Evolutionary conservation across 2,113 vertebrate genomes (phyloP).

Genomic region (Nettapus auritus): DNA sequence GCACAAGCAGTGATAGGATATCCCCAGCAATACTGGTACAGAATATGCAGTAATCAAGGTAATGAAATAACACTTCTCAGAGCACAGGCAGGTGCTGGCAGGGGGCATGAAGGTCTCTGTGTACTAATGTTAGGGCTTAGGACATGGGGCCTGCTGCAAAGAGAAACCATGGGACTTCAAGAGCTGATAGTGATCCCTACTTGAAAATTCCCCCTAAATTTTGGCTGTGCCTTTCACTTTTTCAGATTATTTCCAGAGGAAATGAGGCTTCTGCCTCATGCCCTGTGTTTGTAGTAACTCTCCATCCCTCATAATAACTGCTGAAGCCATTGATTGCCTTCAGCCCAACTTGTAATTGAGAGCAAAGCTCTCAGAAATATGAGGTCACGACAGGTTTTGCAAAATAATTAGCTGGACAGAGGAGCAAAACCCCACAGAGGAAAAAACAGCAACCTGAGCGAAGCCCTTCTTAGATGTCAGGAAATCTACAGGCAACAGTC

Average conservation of each 20-base stretch:
- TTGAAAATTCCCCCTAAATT: background rate
- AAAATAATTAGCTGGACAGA: constrained; percentile 32
- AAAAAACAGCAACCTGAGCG: background rate
- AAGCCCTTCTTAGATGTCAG: constrained; percentile 13
- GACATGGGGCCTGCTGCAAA: background rate
- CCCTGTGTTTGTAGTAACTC: background rate
- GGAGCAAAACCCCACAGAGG: background rate
- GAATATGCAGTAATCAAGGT: background rate
- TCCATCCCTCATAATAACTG: background rate
- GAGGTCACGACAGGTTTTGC: constrained; percentile 40
- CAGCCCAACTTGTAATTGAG: constrained; percentile 43
- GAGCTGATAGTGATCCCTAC: background rate
- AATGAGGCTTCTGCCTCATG: constrained; percentile 27
- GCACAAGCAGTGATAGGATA: background rate
- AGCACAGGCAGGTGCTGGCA: background rate
- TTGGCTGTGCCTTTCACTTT: background rate
- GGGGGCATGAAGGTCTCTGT: fast-evolving
- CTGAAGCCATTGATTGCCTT: constrained; percentile 36
- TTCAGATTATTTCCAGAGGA: constrained; percentile 28
- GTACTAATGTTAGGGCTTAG: background rate
- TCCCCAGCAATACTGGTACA: background rate
- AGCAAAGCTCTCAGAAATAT: constrained; percentile 30
- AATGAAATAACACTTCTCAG: background rate
- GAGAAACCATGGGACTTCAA: background rate
- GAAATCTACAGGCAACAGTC: constrained; percentile 1